A percentile compares a stretch with the other conserved stretches of the same genome.
Conservation (phyloP, 2,797 vertebrate genomes). For the Chrysocyon brachyurus region DNA sequence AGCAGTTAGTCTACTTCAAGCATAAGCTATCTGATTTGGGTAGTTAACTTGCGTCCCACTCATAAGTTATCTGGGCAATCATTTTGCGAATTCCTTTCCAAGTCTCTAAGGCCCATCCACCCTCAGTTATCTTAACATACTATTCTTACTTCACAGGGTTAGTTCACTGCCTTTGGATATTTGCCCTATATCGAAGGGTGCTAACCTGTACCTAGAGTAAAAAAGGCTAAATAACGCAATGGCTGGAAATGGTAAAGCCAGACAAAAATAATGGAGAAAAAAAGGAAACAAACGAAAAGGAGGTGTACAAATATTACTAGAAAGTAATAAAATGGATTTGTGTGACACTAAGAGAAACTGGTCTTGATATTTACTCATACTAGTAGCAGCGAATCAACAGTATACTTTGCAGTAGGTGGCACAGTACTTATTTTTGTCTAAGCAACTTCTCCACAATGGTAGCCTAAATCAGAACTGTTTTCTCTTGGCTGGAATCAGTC, state of each 20-base stretch:
- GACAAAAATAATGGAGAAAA: not conserved
- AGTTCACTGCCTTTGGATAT: not conserved
- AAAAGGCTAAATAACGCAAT: not conserved
- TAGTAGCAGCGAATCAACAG: not conserved
- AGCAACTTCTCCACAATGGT: conserved; percentile 3
- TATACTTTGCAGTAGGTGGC: not conserved
- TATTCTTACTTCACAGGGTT: not conserved
- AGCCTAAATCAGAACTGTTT: not conserved
- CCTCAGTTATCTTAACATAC: not conserved
- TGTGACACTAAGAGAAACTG: not conserved
- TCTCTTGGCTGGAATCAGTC: conserved; percentile 33
- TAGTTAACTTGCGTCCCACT: not conserved
- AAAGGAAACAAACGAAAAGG: not conserved
- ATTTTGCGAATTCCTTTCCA: not conserved
- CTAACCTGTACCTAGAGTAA: conserved; percentile 20
- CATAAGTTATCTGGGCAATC: accelerated
- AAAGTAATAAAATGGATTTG: not conserved
- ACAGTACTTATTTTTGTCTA: not conserved
- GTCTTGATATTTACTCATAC: conserved; percentile 2
- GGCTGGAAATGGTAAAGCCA: not conserved
- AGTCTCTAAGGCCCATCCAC: not conserved
- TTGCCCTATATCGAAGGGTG: not conserved
- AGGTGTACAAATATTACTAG: not conserved
- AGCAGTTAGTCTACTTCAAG: not conserved
- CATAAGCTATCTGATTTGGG: not conserved